Evolutionary conservation across 2,888 invertebrate species (phyloP).

Genomic region (Tanypteryx hageni): DNA sequence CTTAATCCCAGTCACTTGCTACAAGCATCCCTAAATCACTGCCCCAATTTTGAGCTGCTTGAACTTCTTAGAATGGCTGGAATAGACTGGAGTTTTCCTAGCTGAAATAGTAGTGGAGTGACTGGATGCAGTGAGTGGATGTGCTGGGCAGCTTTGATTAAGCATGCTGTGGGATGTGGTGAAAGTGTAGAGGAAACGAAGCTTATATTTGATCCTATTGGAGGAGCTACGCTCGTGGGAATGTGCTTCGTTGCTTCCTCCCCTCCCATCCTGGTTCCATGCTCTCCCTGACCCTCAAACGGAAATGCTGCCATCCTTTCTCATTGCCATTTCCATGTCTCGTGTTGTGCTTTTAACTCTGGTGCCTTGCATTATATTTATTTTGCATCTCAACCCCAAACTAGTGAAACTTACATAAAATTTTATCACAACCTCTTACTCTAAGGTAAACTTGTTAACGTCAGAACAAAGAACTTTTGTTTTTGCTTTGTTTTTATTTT

Average conservation of each 20-base stretch:
- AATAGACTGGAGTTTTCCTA: conserved; percentile 61
- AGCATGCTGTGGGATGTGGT: conserved; percentile 75
- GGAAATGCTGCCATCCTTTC: conserved; percentile 62
- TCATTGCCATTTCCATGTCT: conserved; percentile 58
- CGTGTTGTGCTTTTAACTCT: conserved; percentile 61
- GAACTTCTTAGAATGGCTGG: conserved; percentile 65
- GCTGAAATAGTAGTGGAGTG: conserved; percentile 65
- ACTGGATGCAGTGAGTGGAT: conserved; percentile 65
- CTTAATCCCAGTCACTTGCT: conserved; percentile 57
- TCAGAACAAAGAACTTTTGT: conserved; percentile 36
- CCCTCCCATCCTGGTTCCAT: background rate
- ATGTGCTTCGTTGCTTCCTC: conserved; percentile 62
- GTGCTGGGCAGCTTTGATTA: conserved; percentile 65
- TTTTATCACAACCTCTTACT: conserved; percentile 31
- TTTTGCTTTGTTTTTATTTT: conserved; percentile 51
- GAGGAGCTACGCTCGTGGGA: conserved; percentile 61
- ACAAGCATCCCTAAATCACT: conserved; percentile 51
- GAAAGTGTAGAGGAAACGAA: conserved; percentile 71
- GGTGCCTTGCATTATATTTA: conserved; percentile 58
- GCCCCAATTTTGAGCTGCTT: conserved; percentile 65
- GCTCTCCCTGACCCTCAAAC: conserved; percentile 37
- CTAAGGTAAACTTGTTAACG: conserved; percentile 33
- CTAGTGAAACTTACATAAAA: conserved; percentile 48
- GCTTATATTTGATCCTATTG: conserved; percentile 60
- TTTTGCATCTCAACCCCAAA: conserved; percentile 55